Evolutionary conservation across 2,888 invertebrate species (phyloP).

Genomic region (Cantharis lateralis): DNA sequence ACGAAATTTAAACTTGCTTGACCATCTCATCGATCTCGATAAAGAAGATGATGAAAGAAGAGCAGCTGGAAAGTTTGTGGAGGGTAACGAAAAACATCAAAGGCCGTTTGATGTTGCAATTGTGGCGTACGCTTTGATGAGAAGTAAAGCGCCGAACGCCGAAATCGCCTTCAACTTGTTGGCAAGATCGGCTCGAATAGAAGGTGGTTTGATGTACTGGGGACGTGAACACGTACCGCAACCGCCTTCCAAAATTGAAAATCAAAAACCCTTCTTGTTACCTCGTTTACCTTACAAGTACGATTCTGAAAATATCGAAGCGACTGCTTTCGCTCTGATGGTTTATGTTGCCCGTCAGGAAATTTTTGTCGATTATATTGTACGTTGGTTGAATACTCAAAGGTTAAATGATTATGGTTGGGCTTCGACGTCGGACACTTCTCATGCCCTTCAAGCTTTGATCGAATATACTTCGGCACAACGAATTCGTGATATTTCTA

Average conservation of each 20-base stretch:
- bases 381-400: conserved; percentile 89
- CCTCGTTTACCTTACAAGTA: conserved; percentile 86
- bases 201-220: conserved; percentile 87
- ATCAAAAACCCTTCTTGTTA: conserved; percentile 87
- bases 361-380: conserved; percentile 79
- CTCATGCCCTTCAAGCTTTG: conserved; percentile 84
- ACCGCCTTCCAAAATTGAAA: conserved; percentile 85
- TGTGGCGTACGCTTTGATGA: conserved; percentile 84
- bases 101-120: conserved; percentile 87
- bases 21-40: conserved; percentile 41
- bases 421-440: conserved; percentile 71
- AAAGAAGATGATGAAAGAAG: not conserved
- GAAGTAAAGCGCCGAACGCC: conserved; percentile 82
- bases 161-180: conserved; percentile 82
- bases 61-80: conserved; percentile 11
- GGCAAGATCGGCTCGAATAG: conserved; percentile 66
- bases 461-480: conserved; percentile 88
- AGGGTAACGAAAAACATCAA: conserved; percentile 54
- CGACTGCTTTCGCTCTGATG: conserved; percentile 89
- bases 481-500: conserved; percentile 82
- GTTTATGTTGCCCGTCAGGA: conserved; percentile 88
- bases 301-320: conserved; percentile 90
- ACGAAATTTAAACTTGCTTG: conserved; percentile 76
- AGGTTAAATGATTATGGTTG: conserved; percentile 77
- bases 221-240: conserved; percentile 77